Base-by-base conservation (phyloP, 2,113 vertebrate species). In the Rallus limicola region DNA sequence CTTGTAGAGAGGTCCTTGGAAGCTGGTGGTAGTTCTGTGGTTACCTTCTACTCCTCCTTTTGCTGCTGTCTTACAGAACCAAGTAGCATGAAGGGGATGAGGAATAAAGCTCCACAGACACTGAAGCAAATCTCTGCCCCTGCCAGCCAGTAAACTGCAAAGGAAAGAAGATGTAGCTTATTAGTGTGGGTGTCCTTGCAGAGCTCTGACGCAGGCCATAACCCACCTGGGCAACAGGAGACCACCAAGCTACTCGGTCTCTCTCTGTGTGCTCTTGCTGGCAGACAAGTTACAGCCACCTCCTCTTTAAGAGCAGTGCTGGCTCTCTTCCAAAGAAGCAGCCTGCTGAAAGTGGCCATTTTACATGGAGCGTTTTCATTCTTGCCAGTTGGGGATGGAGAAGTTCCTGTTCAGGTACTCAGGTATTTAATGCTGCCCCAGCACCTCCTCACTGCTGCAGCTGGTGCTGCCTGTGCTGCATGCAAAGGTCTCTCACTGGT, bases 91-190 rank as follows among this genome's bases (percentile, higher is more conserved):
- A 99, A 94, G 6, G 99, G 99, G 14, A 99, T 23, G 71, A 99
- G 86, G 94, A 99, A 99, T 25, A 98, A 97, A 34, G 86, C 97
- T 0, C 99, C 97, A 17, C 98, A 98, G 76, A 98, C 4, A 0
- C 98, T 97, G 91, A 99, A 99, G 93, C 99, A 99, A 38, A 95
- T 60, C 84, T 98, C 97, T 19, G 98, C 98, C 69, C 99, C 99
- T 1, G 98, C 98, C 95, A 99, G 97, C 99, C 99, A 99, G 96
- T 99, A 99, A 72, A 98, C 99, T 99, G 98, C 25, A 94, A 97
- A 88, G 63, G 53, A 78, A 96, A 92, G 21, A 26, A 50, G 88
- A 36, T 8, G 8, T 2, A 17, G 7, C 11, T 19, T 0, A 2
- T 92, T 55, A 92, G 4, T 10, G 8, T 10, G 6, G 23, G 24